Conservation (phyloP, 2,888 invertebrate species). For the Didymodactylos carnosus region DNA sequence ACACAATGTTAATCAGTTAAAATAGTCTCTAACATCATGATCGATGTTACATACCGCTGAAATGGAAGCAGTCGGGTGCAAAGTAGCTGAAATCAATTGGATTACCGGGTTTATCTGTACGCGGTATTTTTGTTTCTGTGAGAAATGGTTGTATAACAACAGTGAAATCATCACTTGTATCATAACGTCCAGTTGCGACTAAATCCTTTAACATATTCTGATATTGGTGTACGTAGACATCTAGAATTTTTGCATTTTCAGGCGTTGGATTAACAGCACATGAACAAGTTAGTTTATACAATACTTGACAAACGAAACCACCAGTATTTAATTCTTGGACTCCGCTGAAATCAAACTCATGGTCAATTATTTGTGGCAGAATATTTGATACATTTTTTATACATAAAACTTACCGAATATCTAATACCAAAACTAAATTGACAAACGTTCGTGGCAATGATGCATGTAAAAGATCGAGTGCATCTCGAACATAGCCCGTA, state of each 20-base stretch:
- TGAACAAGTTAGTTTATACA: slow-evolving; percentile 20
- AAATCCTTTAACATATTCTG: slow-evolving; percentile 19
- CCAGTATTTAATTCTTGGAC: slow-evolving; percentile 17
- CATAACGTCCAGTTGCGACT: slow-evolving; percentile 24
- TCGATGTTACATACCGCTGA: slow-evolving; percentile 24
- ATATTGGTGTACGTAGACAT: slow-evolving; percentile 18
- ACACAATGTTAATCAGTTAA: background rate
- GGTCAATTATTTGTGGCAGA: slow-evolving; percentile 30
- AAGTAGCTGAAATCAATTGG: slow-evolving; percentile 24
- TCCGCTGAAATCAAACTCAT: slow-evolving; percentile 24
- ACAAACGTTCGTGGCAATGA: slow-evolving; percentile 27
- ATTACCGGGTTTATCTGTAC: slow-evolving; percentile 9
- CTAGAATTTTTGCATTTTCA: background rate
- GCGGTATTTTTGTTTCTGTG: slow-evolving; percentile 20
- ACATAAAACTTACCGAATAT: slow-evolving; percentile 24
- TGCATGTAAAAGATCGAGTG: slow-evolving; percentile 22
- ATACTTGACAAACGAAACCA: slow-evolving; percentile 20
- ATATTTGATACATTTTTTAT: slow-evolving; percentile 23
- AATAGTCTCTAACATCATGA: too few species aligned
- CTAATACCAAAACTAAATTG: slow-evolving; percentile 25
- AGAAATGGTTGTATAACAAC: slow-evolving; percentile 29
- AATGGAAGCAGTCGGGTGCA: slow-evolving; percentile 31
- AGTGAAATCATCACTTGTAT: slow-evolving; percentile 28
- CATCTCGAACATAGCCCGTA: slow-evolving; percentile 19
- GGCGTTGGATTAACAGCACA: slow-evolving; percentile 15